These are phyloP conservation scores for Chiridota heheva DNA, from an alignment of 35 echinoderm and acorn worm genomes.

Conservation along the genomic window DNA sequence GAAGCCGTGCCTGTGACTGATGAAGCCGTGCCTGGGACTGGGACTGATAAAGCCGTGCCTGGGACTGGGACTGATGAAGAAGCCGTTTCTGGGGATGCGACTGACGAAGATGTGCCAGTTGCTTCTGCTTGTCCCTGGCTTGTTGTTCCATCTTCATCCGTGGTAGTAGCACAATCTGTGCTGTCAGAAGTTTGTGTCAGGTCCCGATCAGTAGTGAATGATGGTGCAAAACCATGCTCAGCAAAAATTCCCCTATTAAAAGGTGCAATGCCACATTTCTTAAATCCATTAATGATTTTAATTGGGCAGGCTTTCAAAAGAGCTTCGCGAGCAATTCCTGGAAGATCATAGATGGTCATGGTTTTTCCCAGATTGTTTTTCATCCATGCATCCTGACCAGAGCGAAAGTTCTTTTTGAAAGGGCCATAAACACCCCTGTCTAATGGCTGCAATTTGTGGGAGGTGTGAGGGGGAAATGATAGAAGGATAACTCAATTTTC, in stretches of 20 bases:
- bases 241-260: conserved; percentile 46
- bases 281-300: conserved; percentile 49
- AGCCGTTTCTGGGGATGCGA: background rate
- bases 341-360: conserved; percentile 54
- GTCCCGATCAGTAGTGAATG: conserved; percentile 33
- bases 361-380: conserved; percentile 44
- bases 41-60: no score
- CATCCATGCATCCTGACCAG: conserved; percentile 37
- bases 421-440: conserved; percentile 44
- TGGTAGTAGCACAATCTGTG: background rate
- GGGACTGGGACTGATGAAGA: no score
- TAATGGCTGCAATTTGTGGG: conserved; percentile 51
- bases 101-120: background rate
- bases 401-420: conserved; percentile 13
- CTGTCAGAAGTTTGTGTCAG: background rate
- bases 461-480: conserved; percentile 52
- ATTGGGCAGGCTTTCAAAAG: background rate
- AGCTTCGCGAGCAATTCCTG: conserved; percentile 24
- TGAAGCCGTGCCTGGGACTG: background rate
- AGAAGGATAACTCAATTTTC: conserved; percentile 42
- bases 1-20: background rate
- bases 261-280: conserved; percentile 24
- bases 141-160: background rate
- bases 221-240: conserved; percentile 56
- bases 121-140: background rate